Evolutionary conservation across 1,140 invertebrate species (phyloP), one percentile per base, ranked within the genome.

Genomic region (Meloidogyne floridensis): DNA sequence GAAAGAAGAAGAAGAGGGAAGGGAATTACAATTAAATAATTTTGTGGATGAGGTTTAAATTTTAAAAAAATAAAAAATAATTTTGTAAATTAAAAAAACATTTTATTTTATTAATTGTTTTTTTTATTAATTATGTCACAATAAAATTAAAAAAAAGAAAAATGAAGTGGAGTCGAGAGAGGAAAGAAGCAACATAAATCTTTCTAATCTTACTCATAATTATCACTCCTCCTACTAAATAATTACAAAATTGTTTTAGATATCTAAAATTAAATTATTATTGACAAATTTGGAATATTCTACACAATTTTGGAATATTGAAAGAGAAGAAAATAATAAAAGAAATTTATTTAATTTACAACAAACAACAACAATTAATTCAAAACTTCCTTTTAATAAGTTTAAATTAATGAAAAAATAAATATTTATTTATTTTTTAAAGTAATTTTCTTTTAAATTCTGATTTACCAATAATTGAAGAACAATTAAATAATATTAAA

Each of bases 381-480:
- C 5, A 65, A 65, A n/a, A 13, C 2, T 3, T 59, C n/a, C 59
- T 65, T n/a, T 4, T 59, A 59, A 65, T 65, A 6, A 65, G 56
- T 59, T 15, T 15, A 15, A 15, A 15, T 47, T 47, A 6, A 32
- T 32, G 32, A 47, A 59, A 59, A 59, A 59, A 15, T 15, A 59
- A 15, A 20, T 20, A 20, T 59, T 59, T 65, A 65, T n/a, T 65
- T 65, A n/a, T 65, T 65, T 65, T 59, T 59, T 56, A 9, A 59
- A 65, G 59, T 65, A 15, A 15, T n/a, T n/a, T 65, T 65, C 59
- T 65, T 65, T 65, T 65, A 65, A 65, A 65, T 65, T 65, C 59
- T 65, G 59, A 65, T 65, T n/a, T 65, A 65, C 59, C 59, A 65
- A n/a, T 65, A 65, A 65, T 65, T 15, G 59, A 65, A 65, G 59